Evolutionary conservation across 2,888 invertebrate species (phyloP), one percentile per base, ranked within the genome.

Genomic region (Pogonocherus hispidulus): DNA sequence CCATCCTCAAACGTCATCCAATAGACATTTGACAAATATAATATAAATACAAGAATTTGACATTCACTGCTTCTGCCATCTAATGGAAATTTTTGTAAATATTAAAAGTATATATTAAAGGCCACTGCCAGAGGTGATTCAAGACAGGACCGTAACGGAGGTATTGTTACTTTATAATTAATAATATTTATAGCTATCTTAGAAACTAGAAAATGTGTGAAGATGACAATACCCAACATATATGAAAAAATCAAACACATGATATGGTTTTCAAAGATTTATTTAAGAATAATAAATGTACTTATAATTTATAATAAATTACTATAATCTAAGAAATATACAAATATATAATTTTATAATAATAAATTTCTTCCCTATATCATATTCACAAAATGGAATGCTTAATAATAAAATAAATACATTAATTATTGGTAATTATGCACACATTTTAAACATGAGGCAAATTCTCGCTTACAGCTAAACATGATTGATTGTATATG

Each of bases 291-390:
- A 62, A 35, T 35, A 62, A 62, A 51, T 51, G 18, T 60, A 59
- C 27, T 49, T 60, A 62, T 62, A 62, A 20, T 49, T 46, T 64
- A 64, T 64, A 63, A 55, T 63, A 62, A 68, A 63, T 63, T 19
- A 57, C 49, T 71, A 68, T 9, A 20, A 47, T 44, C 64, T 69
- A 67, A 56, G 56, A 71, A 69, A 64, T 71, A 69, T 71, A 72
- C 69, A 72, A 72, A 72, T 72, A 72, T 72, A 72, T 72, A 71
- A 60, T 60, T 67, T 71, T 64, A 56, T 52, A 63, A 37, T 55
- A 46, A 56, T 27, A n/a, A 41, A 41, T 60, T 47, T 46, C 59
- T 65, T 62, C 55, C 60, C 68, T 66, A 65, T 56, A 14, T 46
- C 32, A 59, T 32, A 54, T 60, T 66, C 47, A 63, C 51, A 56